phyloP scores from a whole-genome alignment of 2,888 invertebrate species.

The Vandiemenella viatica region DNA sequence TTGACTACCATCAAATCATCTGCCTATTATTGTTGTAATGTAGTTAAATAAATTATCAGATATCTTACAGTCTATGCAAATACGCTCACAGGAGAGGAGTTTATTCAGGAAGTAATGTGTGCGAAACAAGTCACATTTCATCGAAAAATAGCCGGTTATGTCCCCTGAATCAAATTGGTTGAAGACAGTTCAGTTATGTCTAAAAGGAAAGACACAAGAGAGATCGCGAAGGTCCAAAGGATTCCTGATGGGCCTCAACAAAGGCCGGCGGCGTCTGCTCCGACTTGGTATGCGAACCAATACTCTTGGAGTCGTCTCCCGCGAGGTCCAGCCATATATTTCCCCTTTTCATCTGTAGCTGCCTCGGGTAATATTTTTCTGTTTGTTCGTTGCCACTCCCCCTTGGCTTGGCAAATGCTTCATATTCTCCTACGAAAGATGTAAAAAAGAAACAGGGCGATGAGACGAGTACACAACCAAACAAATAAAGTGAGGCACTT shows the following conservation, averaged over 20 bases:
- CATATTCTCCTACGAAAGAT: neutral
- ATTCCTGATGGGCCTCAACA: conserved; percentile 1
- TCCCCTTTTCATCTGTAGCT: conserved; percentile 3
- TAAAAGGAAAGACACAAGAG: no score
- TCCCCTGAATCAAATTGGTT: no score
- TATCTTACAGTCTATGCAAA: no score
- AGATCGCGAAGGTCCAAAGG: no score
- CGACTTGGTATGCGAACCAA: conserved; percentile 3
- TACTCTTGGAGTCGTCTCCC: neutral
- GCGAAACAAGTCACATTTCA: no score
- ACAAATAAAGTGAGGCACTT: conserved; percentile 3
- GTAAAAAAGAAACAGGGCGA: conserved; percentile 1
- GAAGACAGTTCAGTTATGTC: no score
- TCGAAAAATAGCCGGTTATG: no score
- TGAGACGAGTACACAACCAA: neutral
- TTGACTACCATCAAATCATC: no score
- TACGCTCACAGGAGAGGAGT: no score
- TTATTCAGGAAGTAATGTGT: no score
- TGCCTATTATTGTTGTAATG: no score
- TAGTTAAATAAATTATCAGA: no score
- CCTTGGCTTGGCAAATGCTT: neutral
- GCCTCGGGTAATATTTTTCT: neutral
- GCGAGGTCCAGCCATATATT: conserved; percentile 1
- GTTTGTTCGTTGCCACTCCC: conserved; percentile 1
- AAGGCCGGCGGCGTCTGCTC: neutral